Evolutionary conservation across 2,113 vertebrate species (phyloP), one percentile per base, ranked within the genome.

Genomic region (Marcusenius ussheri): DNA sequence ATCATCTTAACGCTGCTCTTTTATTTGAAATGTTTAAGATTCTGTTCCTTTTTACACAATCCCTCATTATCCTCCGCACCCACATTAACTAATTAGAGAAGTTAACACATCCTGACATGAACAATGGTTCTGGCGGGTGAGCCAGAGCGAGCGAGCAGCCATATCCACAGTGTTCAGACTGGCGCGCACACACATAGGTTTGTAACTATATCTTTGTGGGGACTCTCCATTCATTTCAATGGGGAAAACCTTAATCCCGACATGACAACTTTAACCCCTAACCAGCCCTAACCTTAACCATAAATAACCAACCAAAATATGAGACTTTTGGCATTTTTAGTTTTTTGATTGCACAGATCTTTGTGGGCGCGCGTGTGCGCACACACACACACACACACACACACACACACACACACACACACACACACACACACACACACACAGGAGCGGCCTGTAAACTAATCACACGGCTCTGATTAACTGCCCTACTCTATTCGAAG

Each of bases 401-500:
- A 31, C 77, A 42, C 66, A 3, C 53, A 15, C 45, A 49, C 42
- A 24, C 56, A 17, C 50, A 50, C 24, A 49, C 53, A 35, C 89
- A 46, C 90, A 35, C 66, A 49, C 88, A 56, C 66, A 53, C n/a
- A 0, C 45, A 53, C 49, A 19, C n/a, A 24, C 42, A 51, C 62
- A 66, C 83, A 27, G 87, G 51, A 47, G 90, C 83, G n/a, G 85
- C 89, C 88, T 45, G 88, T 90, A 89, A 88, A 89, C 89, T 89
- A 90, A 93, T 93, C 91, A 91, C 92, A 89, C 70, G 53, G 89
- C 87, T 46, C 77, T 91, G 91, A 93, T 92, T 90, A 92, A 92
- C 90, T 89, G 91, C 89, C 77, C 2, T 31, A 46, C 45, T 91
- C 90, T 87, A 89, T 87, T 89, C 53, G 89, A 89, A 62, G 90